These are phyloP conservation scores for Thalassarche chlororhynchos DNA, from an alignment of 2,113 vertebrate genomes.

Conservation along the genomic window DNA sequence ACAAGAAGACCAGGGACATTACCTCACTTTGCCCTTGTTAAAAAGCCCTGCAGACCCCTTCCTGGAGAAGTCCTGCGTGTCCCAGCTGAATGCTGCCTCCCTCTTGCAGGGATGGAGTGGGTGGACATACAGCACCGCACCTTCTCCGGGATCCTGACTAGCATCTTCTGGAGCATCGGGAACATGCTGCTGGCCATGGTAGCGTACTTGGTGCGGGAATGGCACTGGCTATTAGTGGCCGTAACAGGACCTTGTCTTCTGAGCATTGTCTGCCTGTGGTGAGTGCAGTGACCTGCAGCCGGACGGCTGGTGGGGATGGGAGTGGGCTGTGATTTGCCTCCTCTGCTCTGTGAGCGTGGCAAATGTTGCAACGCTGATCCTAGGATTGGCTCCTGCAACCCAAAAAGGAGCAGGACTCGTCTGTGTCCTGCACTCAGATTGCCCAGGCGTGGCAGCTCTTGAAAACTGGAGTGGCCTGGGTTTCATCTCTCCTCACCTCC, in stretches of 20 bases:
- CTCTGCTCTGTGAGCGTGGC: neutral
- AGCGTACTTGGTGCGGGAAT: constrained; percentile 81
- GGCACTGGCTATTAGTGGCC: constrained; percentile 82
- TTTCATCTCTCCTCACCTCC: neutral
- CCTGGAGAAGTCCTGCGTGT: neutral
- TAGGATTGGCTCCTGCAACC: neutral
- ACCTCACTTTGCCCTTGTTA: neutral
- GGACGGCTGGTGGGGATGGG: neutral
- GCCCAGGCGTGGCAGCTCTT: neutral
- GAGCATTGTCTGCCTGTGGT: constrained; percentile 83
- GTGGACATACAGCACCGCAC: constrained; percentile 81
- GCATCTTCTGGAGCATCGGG: constrained; percentile 81
- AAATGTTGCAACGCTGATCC: neutral
- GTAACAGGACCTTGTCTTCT: constrained; percentile 79
- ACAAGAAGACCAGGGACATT: neutral
- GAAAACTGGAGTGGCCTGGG: neutral
- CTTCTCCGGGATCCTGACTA: constrained; percentile 73
- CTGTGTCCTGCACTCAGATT: neutral
- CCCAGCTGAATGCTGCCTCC: neutral
- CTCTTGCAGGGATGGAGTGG: constrained; percentile 80
- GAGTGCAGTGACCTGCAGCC: constrained; percentile 4
- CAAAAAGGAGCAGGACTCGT: neutral
- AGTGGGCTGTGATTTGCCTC: neutral
- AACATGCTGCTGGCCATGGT: constrained; percentile 81
- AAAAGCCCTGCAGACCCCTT: neutral